Conservation (phyloP, 1,140 invertebrate genomes). For the Drosophila sturtevanti region DNA sequence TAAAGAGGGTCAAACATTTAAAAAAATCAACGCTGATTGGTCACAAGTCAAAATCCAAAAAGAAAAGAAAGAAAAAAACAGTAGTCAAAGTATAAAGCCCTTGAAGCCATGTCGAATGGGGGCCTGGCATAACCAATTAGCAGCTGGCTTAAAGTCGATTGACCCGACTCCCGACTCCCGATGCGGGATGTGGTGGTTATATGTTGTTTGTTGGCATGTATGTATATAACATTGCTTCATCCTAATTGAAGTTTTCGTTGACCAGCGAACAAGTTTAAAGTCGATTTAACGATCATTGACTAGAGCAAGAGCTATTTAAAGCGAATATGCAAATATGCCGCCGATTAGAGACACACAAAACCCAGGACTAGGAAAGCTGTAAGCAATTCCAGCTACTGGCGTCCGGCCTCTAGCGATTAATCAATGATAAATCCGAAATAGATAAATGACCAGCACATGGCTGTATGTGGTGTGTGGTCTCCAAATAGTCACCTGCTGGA, state of each 20-base stretch:
- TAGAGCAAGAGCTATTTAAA: slow-evolving; percentile 70
- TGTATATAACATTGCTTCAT: neutral
- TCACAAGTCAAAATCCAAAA: slow-evolving; percentile 65
- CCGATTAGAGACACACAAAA: slow-evolving; percentile 55
- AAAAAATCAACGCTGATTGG: slow-evolving; percentile 51
- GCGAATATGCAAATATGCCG: slow-evolving; percentile 77
- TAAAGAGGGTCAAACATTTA: slow-evolving; percentile 27
- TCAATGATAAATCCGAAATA: slow-evolving; percentile 82
- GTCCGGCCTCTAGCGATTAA: slow-evolving; percentile 68
- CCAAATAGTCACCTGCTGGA: slow-evolving; percentile 57
- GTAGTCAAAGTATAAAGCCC: slow-evolving; percentile 23
- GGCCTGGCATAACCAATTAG: slow-evolving; percentile 43
- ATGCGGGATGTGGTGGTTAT: neutral
- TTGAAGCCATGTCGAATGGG: slow-evolving; percentile 4
- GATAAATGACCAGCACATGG: slow-evolving; percentile 77
- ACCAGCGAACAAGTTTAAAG: slow-evolving; percentile 39
- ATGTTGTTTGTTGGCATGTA: no score
- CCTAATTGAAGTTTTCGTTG: slow-evolving; percentile 5
- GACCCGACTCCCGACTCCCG: slow-evolving; percentile 12
- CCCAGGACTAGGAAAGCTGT: slow-evolving; percentile 25
- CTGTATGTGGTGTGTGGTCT: slow-evolving; percentile 70
- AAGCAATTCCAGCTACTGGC: slow-evolving; percentile 19
- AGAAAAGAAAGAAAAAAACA: neutral
- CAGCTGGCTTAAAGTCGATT: slow-evolving; percentile 39
- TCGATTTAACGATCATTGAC: slow-evolving; percentile 79